Conservation (phyloP, 2,113 vertebrate genomes). For the Drymodes brunneopygia region DNA sequence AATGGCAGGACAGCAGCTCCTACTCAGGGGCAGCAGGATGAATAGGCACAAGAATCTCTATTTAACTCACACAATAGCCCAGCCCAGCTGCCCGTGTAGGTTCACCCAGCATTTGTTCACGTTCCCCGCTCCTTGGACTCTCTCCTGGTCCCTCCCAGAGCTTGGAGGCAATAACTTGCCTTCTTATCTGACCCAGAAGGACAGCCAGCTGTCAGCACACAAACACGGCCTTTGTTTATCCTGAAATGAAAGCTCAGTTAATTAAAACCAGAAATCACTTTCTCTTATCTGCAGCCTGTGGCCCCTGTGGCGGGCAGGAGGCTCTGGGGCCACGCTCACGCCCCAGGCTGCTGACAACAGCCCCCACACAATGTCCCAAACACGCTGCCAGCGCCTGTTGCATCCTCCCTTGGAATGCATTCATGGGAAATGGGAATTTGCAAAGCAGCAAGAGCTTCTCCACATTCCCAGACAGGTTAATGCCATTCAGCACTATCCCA, state of each 20-base stretch:
- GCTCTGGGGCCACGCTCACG: background rate
- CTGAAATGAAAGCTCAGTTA: slow-evolving; percentile 52
- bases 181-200: slow-evolving; percentile 63
- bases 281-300: slow-evolving; percentile 46
- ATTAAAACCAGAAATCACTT: slow-evolving; percentile 45
- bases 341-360: background rate
- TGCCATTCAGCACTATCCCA: accelerated
- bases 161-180: slow-evolving; percentile 36
- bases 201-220: slow-evolving; percentile 53
- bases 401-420: background rate
- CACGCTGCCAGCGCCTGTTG: background rate
- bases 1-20: background rate
- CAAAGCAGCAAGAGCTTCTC: background rate
- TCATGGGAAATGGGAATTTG: background rate
- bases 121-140: background rate
- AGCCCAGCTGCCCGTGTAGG: background rate
- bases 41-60: background rate
- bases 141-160: slow-evolving; percentile 24
- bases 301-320: background rate
- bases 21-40: background rate
- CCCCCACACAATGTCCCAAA: background rate
- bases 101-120: background rate
- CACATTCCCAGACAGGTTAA: background rate
- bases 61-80: background rate
- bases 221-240: slow-evolving; percentile 57